phyloP scores from a whole-genome alignment of 1,140 invertebrate genomes.

The Drosophila gunungcola region DNA sequence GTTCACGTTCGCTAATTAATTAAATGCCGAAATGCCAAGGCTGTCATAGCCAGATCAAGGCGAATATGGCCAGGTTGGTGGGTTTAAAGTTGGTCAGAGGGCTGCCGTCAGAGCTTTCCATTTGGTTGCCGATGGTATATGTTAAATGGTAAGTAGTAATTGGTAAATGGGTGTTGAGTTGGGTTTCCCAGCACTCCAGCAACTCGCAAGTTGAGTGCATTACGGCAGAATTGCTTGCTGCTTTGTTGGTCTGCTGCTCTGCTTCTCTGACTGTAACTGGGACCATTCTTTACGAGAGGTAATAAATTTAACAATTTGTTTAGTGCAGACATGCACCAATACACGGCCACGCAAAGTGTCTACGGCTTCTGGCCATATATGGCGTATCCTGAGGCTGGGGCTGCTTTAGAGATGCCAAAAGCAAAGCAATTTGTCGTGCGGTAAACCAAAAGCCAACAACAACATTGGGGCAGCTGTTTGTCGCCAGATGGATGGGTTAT shows the following conservation, averaged over 20 bases:
- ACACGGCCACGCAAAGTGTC: slow-evolving; percentile 70
- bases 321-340: slow-evolving; percentile 61
- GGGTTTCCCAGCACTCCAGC: slow-evolving; percentile 1
- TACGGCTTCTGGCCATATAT: slow-evolving; percentile 71
- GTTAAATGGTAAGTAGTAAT: not conserved
- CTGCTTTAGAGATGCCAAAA: slow-evolving; percentile 69
- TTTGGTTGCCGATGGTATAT: slow-evolving; percentile 6
- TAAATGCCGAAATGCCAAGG: slow-evolving; percentile 69
- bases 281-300: slow-evolving; percentile 77
- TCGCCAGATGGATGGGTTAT: slow-evolving; percentile 43
- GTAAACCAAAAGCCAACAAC: slow-evolving; percentile 64
- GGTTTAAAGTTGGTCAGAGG: slow-evolving; percentile 15
- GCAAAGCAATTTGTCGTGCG: slow-evolving; percentile 78
- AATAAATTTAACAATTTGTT: slow-evolving; percentile 84
- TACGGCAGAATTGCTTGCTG: slow-evolving; percentile 32
- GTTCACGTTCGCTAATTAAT: slow-evolving; percentile 78
- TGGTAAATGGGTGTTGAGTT: slow-evolving; percentile 2
- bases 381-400: slow-evolving; percentile 63
- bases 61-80: slow-evolving; percentile 40
- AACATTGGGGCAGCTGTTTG: slow-evolving; percentile 60
- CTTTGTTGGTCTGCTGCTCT: slow-evolving; percentile 31
- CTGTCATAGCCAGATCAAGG: slow-evolving; percentile 50
- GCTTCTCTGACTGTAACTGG: slow-evolving; percentile 55
- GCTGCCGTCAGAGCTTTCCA: slow-evolving; percentile 27
- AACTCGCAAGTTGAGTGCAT: slow-evolving; percentile 40